Evolutionary conservation across 2,888 invertebrate species (phyloP).

Genomic region (Mesochorus sp.): DNA sequence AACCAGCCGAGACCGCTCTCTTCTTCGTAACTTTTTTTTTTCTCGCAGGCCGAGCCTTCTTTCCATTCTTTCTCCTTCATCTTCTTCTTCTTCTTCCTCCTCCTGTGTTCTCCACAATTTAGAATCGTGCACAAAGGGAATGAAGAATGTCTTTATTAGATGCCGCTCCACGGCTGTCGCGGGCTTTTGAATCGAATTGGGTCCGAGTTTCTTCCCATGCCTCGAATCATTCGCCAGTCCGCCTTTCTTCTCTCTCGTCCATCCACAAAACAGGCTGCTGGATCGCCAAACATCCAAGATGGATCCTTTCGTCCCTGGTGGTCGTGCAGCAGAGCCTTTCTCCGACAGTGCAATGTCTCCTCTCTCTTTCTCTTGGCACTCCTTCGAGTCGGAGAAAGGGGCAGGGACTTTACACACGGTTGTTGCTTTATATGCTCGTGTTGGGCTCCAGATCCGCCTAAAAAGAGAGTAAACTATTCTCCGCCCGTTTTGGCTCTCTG

Average conservation of each 20-base stretch:
- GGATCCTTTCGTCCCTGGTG: constrained; percentile 73
- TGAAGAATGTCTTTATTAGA: constrained; percentile 81
- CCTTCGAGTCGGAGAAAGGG: constrained; percentile 55
- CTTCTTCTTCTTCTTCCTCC: background rate
- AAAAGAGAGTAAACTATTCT: constrained; percentile 12
- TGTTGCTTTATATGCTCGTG: too few species aligned
- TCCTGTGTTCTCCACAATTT: too few species aligned
- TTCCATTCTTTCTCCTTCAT: constrained; percentile 13
- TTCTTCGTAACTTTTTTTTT: constrained; percentile 37
- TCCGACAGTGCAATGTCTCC: constrained; percentile 39
- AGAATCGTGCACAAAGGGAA: constrained; percentile 72
- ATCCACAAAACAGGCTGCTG: constrained; percentile 58
- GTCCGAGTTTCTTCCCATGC: constrained; percentile 68
- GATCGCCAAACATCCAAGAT: constrained; percentile 70
- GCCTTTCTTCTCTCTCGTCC: constrained; percentile 65
- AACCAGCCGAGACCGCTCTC: constrained; percentile 27
- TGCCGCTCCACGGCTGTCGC: constrained; percentile 55
- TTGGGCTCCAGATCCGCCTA: constrained; percentile 36
- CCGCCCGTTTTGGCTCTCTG: constrained; percentile 46
- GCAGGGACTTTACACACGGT: constrained; percentile 53
- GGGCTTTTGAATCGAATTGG: constrained; percentile 74
- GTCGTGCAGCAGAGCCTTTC: constrained; percentile 63
- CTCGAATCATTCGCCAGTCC: constrained; percentile 61
- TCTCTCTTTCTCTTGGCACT: constrained; percentile 40
- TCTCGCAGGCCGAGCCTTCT: constrained; percentile 30